Evolutionary conservation across 2,888 invertebrate species (phyloP).

Genomic region (Drosophila silvestris): DNA sequence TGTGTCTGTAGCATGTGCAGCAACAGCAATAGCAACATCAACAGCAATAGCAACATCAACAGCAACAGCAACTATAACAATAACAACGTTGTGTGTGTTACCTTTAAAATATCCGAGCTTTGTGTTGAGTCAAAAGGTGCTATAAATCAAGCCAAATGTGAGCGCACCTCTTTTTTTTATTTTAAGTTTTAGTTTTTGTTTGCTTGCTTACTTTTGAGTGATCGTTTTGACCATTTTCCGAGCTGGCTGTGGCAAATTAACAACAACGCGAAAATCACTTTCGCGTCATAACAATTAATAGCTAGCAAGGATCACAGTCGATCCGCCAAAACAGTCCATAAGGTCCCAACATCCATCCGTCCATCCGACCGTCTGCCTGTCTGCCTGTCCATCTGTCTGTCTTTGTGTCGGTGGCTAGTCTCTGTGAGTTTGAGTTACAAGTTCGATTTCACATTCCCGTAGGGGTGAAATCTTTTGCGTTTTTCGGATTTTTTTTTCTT

Average conservation of each 20-base stretch:
- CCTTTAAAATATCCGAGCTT: conserved; percentile 74
- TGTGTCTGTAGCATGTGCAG: conserved; percentile 74
- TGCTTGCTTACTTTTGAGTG: conserved; percentile 32
- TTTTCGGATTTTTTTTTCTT: conserved; percentile 23
- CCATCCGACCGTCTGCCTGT: background rate
- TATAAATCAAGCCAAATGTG: conserved; percentile 75
- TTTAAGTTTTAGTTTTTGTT: conserved; percentile 17
- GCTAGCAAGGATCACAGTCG: conserved; percentile 49
- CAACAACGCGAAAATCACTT: conserved; percentile 71
- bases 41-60: conserved; percentile 48
- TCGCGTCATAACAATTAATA: conserved; percentile 77
- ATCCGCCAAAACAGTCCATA: conserved; percentile 14
- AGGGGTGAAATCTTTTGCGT: conserved; percentile 77
- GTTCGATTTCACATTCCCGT: conserved; percentile 82
- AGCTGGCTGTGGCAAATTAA: conserved; percentile 65
- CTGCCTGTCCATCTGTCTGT: background rate
- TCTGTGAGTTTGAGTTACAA: conserved; percentile 55
- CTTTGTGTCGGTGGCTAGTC: conserved; percentile 24
- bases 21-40: conserved; percentile 33
- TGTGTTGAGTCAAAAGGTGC: conserved; percentile 78
- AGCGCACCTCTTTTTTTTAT: conserved; percentile 64
- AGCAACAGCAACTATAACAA: background rate
- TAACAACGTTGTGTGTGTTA: conserved; percentile 50
- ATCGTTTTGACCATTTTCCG: conserved; percentile 51
- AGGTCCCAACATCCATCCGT: conserved; percentile 25